These are phyloP conservation scores for Garra rufa DNA, from an alignment of 2,113 vertebrate species.

Conservation along the genomic window DNA sequence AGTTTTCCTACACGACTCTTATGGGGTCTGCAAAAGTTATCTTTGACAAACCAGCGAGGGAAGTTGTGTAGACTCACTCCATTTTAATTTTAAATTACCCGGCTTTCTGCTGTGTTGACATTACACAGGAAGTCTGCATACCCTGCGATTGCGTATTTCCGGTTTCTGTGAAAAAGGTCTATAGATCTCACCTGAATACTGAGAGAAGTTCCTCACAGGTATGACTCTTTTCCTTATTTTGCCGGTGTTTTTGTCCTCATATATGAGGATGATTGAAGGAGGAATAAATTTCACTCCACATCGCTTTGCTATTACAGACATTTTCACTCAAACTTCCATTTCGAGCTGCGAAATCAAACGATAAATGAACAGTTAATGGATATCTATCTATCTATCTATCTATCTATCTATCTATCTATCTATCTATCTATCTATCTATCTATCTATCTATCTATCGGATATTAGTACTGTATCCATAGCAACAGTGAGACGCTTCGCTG, in stretches of 20 bases:
- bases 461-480: constrained; percentile 12
- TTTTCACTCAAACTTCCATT: constrained; percentile 51
- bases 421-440: background rate
- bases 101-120: too few relatives aligned
- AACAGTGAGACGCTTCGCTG: background rate
- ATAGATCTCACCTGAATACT: constrained; percentile 87
- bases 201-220: constrained; percentile 87
- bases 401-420: too few relatives aligned
- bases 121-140: too few relatives aligned
- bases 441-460: background rate
- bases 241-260: constrained; percentile 72
- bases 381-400: background rate
- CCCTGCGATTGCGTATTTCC: too few relatives aligned
- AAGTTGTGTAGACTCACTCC: too few relatives aligned
- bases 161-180: too few relatives aligned
- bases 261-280: constrained; percentile 87
- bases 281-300: constrained; percentile 89
- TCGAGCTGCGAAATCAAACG: background rate
- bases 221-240: constrained; percentile 86
- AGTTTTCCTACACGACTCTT: too few relatives aligned
- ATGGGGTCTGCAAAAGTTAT: too few relatives aligned
- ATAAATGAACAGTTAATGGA: background rate
- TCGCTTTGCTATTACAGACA: constrained; percentile 82
- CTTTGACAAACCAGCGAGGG: too few relatives aligned
- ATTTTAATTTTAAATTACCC: too few relatives aligned